Conservation (phyloP, 2,797 vertebrate genomes). For the Rhincodon typus region DNA sequence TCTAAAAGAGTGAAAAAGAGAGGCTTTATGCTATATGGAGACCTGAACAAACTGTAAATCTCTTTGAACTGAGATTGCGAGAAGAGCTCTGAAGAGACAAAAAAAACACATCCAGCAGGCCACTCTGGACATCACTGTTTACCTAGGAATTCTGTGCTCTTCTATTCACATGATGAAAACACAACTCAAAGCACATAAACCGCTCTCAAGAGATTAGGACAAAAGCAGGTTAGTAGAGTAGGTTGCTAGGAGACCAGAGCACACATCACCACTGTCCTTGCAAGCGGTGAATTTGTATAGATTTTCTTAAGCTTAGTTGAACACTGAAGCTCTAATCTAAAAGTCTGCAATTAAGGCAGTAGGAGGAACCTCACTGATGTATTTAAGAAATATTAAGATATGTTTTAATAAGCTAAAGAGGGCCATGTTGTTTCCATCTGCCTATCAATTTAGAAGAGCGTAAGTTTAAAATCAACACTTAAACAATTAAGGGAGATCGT, state of each 20-base stretch:
- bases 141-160: slow-evolving; percentile 50
- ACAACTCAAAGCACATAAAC: slow-evolving; percentile 59
- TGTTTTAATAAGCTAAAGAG: neutral
- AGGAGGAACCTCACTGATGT: neutral
- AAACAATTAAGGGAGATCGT: neutral
- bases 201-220: slow-evolving; percentile 62
- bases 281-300: slow-evolving; percentile 40
- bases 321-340: neutral
- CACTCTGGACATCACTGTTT: slow-evolving; percentile 50
- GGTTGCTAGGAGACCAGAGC: slow-evolving; percentile 70
- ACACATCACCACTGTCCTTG: slow-evolving; percentile 67
- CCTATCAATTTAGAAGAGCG: neutral
- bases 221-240: slow-evolving; percentile 69
- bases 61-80: slow-evolving; percentile 13
- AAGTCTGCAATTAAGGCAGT: neutral
- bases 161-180: slow-evolving; percentile 54
- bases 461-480: neutral
- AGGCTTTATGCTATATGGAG: neutral
- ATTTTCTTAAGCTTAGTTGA: slow-evolving; percentile 1
- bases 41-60: neutral
- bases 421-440: neutral
- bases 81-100: neutral
- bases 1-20: neutral
- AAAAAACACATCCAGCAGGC: neutral
- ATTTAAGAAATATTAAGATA: neutral